Evolutionary conservation across 2,113 vertebrate genomes (phyloP).

Genomic region (Zonotrichia leucophrys): DNA sequence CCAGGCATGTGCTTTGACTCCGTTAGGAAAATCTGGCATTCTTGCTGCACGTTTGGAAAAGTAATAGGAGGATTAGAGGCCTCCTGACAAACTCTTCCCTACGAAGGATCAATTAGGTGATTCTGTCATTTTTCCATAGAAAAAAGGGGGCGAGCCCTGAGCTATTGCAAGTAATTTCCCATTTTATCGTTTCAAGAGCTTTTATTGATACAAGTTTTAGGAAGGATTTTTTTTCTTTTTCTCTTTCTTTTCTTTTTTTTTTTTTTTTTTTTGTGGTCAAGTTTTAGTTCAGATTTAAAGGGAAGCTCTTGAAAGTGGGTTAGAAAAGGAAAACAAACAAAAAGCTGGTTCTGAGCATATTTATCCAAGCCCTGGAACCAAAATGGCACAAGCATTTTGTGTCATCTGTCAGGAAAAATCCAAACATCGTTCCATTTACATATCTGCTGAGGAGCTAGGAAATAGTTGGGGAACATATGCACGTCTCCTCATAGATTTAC

Average conservation of each 20-base stretch:
- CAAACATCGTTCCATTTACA: conserved; percentile 15
- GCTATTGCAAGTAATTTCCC: background rate
- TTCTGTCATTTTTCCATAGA: conserved; percentile 31
- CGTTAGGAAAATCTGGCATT: conserved; percentile 30
- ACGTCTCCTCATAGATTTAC: conserved; percentile 37
- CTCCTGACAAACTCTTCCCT: conserved; percentile 52
- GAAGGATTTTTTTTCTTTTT: background rate
- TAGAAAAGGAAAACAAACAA: conserved; percentile 47
- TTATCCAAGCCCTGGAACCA: conserved; percentile 18
- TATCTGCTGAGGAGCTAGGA: conserved; percentile 38
- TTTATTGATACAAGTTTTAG: background rate
- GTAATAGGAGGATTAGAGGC: conserved; percentile 55
- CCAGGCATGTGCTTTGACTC: background rate
- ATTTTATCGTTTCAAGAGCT: background rate
- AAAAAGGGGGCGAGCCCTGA: conserved; percentile 8
- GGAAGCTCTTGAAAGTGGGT: conserved; percentile 45
- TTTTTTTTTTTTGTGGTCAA: background rate
- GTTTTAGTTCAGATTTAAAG: conserved; percentile 42
- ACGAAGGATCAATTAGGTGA: conserved; percentile 25
- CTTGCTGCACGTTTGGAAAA: conserved; percentile 53
- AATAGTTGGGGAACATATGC: conserved; percentile 38
- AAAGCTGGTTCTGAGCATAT: conserved; percentile 1
- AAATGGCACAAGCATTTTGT: conserved; percentile 40
- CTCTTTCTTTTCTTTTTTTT: background rate
- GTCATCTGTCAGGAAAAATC: conserved; percentile 61